Evolutionary conservation across 2,113 vertebrate species (phyloP).

Genomic region (Tringa solitaria): DNA sequence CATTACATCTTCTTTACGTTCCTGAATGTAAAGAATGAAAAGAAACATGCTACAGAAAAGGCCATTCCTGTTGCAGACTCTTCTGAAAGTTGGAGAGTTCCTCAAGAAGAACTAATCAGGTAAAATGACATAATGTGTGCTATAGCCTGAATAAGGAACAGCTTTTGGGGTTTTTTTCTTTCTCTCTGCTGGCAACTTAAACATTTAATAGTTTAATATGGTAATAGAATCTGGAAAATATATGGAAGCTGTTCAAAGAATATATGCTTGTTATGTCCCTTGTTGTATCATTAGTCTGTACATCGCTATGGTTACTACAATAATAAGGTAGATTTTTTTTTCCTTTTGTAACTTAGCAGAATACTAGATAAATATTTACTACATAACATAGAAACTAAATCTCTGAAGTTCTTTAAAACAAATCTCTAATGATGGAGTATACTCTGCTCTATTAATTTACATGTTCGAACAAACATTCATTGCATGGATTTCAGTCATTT

Average conservation of each 20-base stretch:
- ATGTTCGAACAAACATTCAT: background rate
- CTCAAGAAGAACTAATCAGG: background rate
- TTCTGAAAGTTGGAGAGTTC: background rate
- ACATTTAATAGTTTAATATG: background rate
- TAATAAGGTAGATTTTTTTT: background rate
- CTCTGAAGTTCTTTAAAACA: background rate
- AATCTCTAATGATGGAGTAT: background rate
- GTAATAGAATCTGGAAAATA: conserved; percentile 9
- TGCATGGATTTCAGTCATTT: background rate
- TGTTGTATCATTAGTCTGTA: background rate
- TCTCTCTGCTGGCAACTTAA: background rate
- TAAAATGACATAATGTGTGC: background rate
- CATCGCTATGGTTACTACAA: background rate
- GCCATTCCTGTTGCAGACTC: background rate
- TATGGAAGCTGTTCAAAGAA: background rate
- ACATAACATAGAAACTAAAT: background rate
- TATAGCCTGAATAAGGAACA: background rate
- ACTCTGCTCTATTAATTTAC: background rate
- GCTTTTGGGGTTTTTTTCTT: background rate
- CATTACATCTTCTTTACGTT: background rate
- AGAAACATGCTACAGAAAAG: background rate
- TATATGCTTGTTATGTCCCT: background rate
- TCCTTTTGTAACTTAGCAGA: background rate
- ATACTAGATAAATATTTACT: conserved; percentile 27
- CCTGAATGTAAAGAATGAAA: background rate